These are phyloP conservation scores for Epistrophe grossulariae DNA, from an alignment of 2,888 invertebrate species.

Conservation along the genomic window DNA sequence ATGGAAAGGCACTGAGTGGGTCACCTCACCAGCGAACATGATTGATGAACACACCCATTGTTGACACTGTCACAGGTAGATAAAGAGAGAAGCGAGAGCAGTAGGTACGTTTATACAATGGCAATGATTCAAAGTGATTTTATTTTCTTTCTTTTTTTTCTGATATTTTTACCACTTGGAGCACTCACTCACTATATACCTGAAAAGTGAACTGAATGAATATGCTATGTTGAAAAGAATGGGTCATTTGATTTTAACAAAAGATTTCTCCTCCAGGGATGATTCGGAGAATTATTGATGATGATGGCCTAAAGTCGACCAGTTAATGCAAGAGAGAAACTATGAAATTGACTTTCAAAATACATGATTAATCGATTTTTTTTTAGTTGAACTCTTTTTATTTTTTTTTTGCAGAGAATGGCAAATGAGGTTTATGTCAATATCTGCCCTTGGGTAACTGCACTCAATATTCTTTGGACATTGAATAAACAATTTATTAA, in stretches of 20 bases:
- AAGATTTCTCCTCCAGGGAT: conserved; percentile 28
- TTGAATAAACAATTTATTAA: background rate
- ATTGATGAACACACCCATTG: conserved; percentile 69
- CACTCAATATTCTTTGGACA: background rate
- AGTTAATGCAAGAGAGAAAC: conserved; percentile 1
- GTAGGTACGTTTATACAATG: background rate
- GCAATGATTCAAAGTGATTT: conserved; percentile 48
- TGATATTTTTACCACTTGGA: conserved; percentile 1
- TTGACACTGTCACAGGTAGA: conserved; percentile 67
- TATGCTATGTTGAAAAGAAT: conserved; percentile 15
- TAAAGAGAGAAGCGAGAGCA: background rate
- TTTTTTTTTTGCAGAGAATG: background rate
- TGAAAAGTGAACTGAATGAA: conserved; percentile 10
- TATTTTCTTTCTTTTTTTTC: conserved; percentile 17
- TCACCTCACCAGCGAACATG: conserved; percentile 52
- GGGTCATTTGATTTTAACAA: conserved; percentile 38
- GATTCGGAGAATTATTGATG: conserved; percentile 30
- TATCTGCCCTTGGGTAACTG: background rate
- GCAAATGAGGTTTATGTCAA: background rate
- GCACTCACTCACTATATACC: background rate
- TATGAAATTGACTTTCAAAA: conserved; percentile 28
- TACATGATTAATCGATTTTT: conserved; percentile 10
- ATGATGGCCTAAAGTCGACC: conserved; percentile 25
- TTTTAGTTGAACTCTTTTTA: conserved; percentile 10
- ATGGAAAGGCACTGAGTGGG: conserved; percentile 37